phyloP scores from a whole-genome alignment of 2,797 vertebrate genomes.

The Pristis pectinata region DNA sequence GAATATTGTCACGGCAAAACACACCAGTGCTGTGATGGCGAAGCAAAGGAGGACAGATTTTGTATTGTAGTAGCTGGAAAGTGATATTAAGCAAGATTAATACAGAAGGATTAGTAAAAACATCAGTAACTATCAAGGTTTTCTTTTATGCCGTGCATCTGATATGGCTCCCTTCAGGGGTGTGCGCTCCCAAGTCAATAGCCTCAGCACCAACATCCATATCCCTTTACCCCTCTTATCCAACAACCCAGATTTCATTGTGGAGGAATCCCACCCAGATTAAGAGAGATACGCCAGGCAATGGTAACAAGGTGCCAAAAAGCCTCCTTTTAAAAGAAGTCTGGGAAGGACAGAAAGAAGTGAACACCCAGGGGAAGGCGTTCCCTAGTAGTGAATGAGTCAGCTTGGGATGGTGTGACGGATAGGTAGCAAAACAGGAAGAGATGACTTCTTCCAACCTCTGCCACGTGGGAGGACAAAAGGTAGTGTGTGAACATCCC shows the following conservation, averaged over 20 bases:
- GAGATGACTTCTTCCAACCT: not conserved
- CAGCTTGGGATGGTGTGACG: not conserved
- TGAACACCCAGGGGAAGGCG: not conserved
- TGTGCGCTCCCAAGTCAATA: no score
- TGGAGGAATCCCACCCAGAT: not conserved
- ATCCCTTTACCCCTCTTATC: not conserved
- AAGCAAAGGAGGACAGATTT: conserved; percentile 82
- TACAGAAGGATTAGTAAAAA: not conserved
- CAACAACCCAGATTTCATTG: not conserved
- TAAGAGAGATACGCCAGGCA: not conserved
- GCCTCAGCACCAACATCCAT: no score
- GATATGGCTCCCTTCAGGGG: not conserved
- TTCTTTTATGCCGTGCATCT: no score
- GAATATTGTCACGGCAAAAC: conserved; percentile 77
- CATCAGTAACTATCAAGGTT: no score
- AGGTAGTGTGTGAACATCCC: no score
- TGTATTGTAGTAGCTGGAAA: conserved; percentile 78
- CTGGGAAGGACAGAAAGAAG: not conserved
- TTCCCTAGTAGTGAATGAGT: not conserved
- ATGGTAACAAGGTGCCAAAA: not conserved
- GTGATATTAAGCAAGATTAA: not conserved
- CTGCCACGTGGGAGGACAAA: no score
- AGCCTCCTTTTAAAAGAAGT: not conserved
- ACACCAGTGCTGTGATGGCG: conserved; percentile 80
- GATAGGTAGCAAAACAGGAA: not conserved